These are phyloP conservation scores for Melopsittacus undulatus DNA, from an alignment of 2,797 vertebrate genomes.

Conservation along the genomic window DNA sequence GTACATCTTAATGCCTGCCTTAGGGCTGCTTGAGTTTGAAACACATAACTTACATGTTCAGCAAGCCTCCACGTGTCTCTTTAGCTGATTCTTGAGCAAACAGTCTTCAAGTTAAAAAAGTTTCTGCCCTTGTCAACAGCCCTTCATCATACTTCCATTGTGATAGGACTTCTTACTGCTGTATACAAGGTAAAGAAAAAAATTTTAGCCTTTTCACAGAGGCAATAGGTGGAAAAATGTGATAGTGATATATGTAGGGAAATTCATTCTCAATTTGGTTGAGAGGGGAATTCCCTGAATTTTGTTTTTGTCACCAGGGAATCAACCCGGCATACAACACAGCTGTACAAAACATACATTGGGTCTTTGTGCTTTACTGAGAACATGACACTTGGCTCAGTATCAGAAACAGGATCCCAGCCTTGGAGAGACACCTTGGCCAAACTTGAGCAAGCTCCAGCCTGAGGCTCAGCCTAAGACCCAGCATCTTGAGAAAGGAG, in stretches of 20 bases:
- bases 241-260: neutral
- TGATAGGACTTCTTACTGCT: neutral
- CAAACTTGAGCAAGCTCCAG: neutral
- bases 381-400: accelerated
- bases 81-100: neutral
- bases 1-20: neutral
- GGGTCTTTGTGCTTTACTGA: accelerated
- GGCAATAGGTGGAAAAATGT: neutral
- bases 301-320: neutral
- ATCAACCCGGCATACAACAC: neutral
- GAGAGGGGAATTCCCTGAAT: neutral
- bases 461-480: neutral
- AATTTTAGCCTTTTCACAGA: neutral
- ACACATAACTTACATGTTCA: neutral
- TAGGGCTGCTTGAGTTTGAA: neutral
- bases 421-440: neutral
- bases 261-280: neutral
- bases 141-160: neutral
- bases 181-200: neutral
- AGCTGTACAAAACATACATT: neutral
- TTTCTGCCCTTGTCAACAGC: neutral
- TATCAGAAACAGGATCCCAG: neutral
- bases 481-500: neutral
- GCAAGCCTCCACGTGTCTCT: neutral
- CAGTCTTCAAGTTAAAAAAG: neutral